These are phyloP conservation scores for Agrypnia vestita DNA, from an alignment of 1,140 invertebrate species.

Conservation along the genomic window DNA sequence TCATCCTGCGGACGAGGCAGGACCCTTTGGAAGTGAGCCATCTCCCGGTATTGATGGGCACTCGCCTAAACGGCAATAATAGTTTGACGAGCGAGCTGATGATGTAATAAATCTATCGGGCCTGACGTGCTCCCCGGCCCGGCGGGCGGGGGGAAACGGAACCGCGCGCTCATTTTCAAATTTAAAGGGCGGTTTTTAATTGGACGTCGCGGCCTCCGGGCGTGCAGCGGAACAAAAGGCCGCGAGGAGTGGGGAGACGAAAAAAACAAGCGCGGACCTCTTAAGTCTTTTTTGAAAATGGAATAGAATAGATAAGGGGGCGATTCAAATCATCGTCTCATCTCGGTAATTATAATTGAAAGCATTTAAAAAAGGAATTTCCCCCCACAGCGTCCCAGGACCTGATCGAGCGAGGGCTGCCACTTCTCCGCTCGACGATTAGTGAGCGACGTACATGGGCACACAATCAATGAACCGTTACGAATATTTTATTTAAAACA, in stretches of 20 bases:
- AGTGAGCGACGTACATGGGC: too few relatives aligned
- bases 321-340: constrained; percentile 56
- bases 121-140: constrained; percentile 26
- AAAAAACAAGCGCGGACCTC: constrained; percentile 29
- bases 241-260: constrained; percentile 6
- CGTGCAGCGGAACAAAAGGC: constrained; percentile 35
- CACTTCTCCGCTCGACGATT: too few relatives aligned
- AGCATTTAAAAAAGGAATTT: constrained; percentile 53
- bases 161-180: constrained; percentile 46
- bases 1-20: constrained; percentile 9
- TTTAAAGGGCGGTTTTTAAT: constrained; percentile 48
- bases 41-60: constrained; percentile 39
- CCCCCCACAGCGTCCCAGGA: background rate
- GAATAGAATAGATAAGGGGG: constrained; percentile 46
- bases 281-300: constrained; percentile 31
- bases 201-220: constrained; percentile 45
- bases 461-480: too few relatives aligned
- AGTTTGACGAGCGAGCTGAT: constrained; percentile 56
- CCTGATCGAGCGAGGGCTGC: background rate
- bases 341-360: constrained; percentile 61
- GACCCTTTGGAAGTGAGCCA: constrained; percentile 17
- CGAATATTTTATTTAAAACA: too few relatives aligned
- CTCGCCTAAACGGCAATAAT: constrained; percentile 51
- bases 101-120: constrained; percentile 58
- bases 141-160: constrained; percentile 1